Evolutionary conservation across 2,113 vertebrate species (phyloP), one percentile per base, ranked within the genome.

Genomic region (Orthonyx spaldingii): DNA sequence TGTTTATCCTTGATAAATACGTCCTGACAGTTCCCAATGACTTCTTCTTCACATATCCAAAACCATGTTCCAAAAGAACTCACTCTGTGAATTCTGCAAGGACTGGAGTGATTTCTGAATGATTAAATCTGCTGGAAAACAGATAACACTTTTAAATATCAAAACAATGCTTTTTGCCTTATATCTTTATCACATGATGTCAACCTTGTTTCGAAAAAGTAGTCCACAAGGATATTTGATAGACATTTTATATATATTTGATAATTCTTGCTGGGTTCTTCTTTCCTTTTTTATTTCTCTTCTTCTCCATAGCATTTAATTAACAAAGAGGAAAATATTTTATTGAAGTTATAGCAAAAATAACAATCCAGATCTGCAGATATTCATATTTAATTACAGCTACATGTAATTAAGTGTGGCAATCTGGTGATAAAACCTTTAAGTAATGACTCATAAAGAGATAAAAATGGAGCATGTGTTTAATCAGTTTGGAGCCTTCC

Each of bases 381-480:
- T 95, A 96, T 91, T 98, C 92, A 84, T 96, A 97, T 97, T 97
- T 98, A 98, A 98, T 98, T 98, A 97, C 90, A 96, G 92, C 66
- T 97, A 91, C 94, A 96, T 47, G 37, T 97, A 98, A 98, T 98
- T 98, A 98, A 98, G 87, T 97, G 85, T 97, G 93, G 96, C 97
- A 98, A 97, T 97, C 97, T 98, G 97, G 95, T 97, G 97, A 97
- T 98, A 98, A 98, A 98, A 97, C 95, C 95, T 97, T 97, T 98
- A 98, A 98, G 96, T 97, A 98, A 98, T 98, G 97, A 98, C 85
- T 98, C 98, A 98, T 97, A 98, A 97, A 97, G 96, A 97, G 96
- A 97, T 94, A 98, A 98, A 98, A 98, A 97, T 96, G 94, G 94
- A 97, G 93, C 97, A 96, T 98, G 97, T 97, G 97, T 97, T 98